Evolutionary conservation across 2,113 vertebrate genomes (phyloP).

Genomic region (Amphilophus citrinellus): DNA sequence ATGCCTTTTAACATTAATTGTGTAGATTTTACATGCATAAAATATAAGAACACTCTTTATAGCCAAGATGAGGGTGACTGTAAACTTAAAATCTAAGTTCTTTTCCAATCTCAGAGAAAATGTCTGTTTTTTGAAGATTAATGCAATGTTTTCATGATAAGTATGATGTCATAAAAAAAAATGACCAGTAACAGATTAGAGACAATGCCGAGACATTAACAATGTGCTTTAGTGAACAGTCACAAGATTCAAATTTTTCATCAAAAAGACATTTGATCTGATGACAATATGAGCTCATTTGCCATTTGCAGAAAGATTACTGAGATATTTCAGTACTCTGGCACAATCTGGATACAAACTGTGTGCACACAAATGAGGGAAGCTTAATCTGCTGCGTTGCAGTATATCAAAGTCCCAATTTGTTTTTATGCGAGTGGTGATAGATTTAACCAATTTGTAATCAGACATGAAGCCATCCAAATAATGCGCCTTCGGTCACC

Average conservation of each 20-base stretch:
- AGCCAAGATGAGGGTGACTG: not conserved
- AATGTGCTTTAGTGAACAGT: not conserved
- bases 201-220: not conserved
- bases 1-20: constrained; percentile 40
- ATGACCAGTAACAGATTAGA: not conserved
- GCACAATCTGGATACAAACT: not conserved
- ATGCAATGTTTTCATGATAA: not conserved
- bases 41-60: constrained; percentile 12
- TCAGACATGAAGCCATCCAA: not conserved
- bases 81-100: not conserved
- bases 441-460: not conserved
- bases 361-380: constrained; percentile 3
- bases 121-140: not conserved
- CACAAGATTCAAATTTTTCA: not conserved
- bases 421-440: not conserved
- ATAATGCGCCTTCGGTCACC: not conserved
- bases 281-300: constrained; percentile 4
- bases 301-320: not conserved
- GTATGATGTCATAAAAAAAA: not conserved
- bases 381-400: not conserved
- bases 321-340: constrained; percentile 1
- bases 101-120: not conserved
- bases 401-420: not conserved
- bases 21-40: constrained; percentile 44
- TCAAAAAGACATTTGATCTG: not conserved